Conservation (phyloP, 2,888 invertebrate species). For the Dasypolia templi region DNA sequence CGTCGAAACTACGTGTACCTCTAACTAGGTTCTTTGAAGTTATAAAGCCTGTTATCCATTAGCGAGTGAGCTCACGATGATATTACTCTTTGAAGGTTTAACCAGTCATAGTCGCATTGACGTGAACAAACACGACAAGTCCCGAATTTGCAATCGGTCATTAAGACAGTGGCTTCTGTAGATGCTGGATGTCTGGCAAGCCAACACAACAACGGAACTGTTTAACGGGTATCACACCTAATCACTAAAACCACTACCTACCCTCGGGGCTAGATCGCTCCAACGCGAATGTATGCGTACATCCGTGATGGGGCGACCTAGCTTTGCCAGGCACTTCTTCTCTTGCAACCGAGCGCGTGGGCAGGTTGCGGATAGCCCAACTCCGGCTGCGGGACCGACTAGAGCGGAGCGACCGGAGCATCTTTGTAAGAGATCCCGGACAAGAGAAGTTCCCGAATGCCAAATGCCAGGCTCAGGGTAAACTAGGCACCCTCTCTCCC, state of each 20-base stretch:
- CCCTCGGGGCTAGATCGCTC: no score
- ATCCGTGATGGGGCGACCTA: no score
- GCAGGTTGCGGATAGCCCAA: no score
- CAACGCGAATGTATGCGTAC: no score
- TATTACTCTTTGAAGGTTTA: constrained; percentile 19
- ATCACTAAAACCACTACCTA: not conserved
- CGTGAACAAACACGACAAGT: constrained; percentile 4
- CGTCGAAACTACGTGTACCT: constrained; percentile 17
- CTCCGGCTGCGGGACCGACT: no score
- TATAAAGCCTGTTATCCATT: constrained; percentile 27
- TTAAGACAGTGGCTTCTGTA: constrained; percentile 6
- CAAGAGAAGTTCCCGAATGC: no score
- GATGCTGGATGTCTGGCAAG: not conserved
- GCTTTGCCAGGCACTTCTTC: no score
- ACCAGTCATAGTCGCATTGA: constrained; percentile 8
- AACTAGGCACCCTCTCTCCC: no score
- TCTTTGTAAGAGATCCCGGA: no score
- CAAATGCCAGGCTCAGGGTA: no score
- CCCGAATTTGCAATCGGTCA: not conserved
- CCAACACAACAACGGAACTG: not conserved
- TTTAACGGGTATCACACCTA: not conserved
- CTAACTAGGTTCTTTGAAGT: constrained; percentile 15
- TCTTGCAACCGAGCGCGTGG: no score
- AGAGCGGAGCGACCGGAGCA: no score
- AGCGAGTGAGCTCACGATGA: not conserved